Evolutionary conservation across 2,113 vertebrate genomes (phyloP), one percentile per base, ranked within the genome.

Genomic region (Dascyllus trimaculatus): DNA sequence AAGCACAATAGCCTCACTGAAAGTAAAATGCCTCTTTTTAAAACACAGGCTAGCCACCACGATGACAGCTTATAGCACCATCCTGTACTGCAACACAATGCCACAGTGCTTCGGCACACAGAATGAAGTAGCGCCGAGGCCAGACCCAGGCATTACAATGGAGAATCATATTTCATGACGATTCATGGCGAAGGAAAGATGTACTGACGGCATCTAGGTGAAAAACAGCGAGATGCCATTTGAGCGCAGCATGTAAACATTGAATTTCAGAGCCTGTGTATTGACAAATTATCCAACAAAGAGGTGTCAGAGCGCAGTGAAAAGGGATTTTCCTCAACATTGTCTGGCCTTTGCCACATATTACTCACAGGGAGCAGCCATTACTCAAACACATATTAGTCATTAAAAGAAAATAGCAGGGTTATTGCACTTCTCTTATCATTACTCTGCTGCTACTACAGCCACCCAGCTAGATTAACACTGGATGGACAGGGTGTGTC

Each of bases 231-330:
- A 80, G 83, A 81, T 65, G 75, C 73, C 62, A 66, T 76, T 81
- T 8, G 53, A 85, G 81, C 58, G 0, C 77, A 85, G 86, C 82
- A 73, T 90, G 85, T 87, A 87, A 93, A 92, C 82, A 88, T 17
- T 78, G 68, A 84, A 86, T 89, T 89, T 72, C 75, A n/a, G 70
- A 78, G 54, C 57, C 64, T 81, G 89, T 69, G 78, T 89, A 91
- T 81, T 87, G 91, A 92, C 90, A 89, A 91, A 91, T 93, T 87
- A 91, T 80, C 88, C 79, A 73, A 83, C 76, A 92, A 92, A 90
- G 54, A 81, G 56, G 57, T 68, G 61, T 58, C 75, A 77, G 57
- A 79, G 78, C 46, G 21, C 32, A 51, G 64, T 45, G 76, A 88
- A 85, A 60, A 65, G 52, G 85, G 85, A 84, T 83, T 86, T 90